Base-by-base conservation (phyloP, 2,888 invertebrate genomes). In the Scaptomyza caliginosa region DNA sequence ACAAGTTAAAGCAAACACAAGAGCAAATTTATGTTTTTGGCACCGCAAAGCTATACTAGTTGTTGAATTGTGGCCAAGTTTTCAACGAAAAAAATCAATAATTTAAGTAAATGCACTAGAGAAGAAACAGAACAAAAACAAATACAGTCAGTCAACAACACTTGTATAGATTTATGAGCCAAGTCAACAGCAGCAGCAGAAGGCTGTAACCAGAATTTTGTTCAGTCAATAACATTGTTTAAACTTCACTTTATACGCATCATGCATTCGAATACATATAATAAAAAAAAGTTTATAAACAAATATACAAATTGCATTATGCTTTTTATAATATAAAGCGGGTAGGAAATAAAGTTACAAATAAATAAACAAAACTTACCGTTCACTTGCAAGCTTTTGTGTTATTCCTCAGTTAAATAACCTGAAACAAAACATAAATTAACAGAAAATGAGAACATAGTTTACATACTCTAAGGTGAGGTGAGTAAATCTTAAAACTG, bases 171-270 rank as follows among this genome's bases (percentile, higher is more conserved):
- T 58, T 67, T 74, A 74, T 70, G 74, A 66, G 70, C 57, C 59
- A 59, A 74, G 60, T 73, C 70, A 74, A 70, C 70, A 67, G 39
- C 70, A 60, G 68, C 24, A 32, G 17, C 39, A 36, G 39, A 32
- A 26, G 16, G 28, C 34, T 10, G 23, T 39, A 32, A 34, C 34
- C 45, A 54, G 67, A 49, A 57, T 67, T 75, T 67, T 57, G 52
- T 65, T 62, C 69, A 69, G 73, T 77, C 69, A 69, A 78, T 76
- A 65, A 70, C 59, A 78, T 67, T 75, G 78, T 76, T 77, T 67
- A 67, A 69, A 65, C 72, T 74, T 54, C 66, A 72, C 72, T 77
- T 50, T 32, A 57, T 52, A 43, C 40, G 58, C 13, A 74, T 23
- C 36, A 49, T 23, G 17, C 5, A 32, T 3, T 28, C 3, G 0